A percentile compares a stretch with the other conserved stretches of the same genome.
Evolutionary conservation across 2,113 vertebrate genomes (phyloP).

Genomic region (Tichodroma muraria): DNA sequence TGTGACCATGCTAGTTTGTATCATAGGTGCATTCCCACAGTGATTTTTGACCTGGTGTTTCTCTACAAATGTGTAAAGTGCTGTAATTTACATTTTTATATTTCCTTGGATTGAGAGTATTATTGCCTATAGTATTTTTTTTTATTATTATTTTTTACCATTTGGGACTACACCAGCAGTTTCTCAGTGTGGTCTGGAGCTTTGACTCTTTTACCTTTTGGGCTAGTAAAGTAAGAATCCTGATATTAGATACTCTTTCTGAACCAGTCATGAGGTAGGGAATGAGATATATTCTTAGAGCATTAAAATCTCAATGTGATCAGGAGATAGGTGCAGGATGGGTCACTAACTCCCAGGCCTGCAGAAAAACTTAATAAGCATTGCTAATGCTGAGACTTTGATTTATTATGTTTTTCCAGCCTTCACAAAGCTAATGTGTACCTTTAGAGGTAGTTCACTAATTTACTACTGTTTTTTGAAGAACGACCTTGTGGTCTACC

Average conservation of each 20-base stretch:
- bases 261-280: not conserved
- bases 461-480: not conserved
- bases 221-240: not conserved
- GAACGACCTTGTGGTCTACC: fast-evolving
- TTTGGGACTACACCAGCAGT: not conserved
- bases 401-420: not conserved
- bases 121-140: not conserved
- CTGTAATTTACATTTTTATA: not conserved
- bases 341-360: not conserved
- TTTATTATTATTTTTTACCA: not conserved
- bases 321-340: not conserved
- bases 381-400: not conserved
- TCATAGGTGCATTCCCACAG: not conserved
- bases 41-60: not conserved
- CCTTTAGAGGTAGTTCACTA: not conserved
- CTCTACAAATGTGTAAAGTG: not conserved
- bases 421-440: fast-evolving
- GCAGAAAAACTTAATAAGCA: not conserved
- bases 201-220: not conserved
- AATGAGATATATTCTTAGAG: not conserved
- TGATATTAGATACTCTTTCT: not conserved
- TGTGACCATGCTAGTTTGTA: not conserved
- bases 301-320: not conserved
- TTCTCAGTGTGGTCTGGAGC: not conserved
- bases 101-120: not conserved